Evolutionary conservation across 2,113 vertebrate species (phyloP).

Genomic region (Pygoscelis antarcticus): DNA sequence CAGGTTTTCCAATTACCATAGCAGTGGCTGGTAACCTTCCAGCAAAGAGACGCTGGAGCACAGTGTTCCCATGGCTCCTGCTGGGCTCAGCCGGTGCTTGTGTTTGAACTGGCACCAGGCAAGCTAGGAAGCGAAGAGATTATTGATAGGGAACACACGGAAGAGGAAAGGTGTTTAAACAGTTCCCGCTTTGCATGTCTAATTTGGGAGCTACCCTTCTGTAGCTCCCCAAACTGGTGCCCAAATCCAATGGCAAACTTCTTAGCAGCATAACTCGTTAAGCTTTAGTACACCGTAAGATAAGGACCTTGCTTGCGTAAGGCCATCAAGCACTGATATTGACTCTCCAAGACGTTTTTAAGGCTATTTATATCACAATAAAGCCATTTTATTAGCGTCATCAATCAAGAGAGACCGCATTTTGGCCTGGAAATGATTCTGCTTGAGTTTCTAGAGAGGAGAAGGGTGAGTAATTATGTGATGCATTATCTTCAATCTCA

Average conservation of each 20-base stretch:
- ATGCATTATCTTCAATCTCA: slow-evolving; percentile 75
- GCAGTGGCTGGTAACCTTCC: slow-evolving; percentile 35
- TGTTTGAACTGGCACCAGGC: slow-evolving; percentile 43
- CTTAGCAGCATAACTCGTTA: slow-evolving; percentile 65
- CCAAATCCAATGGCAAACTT: slow-evolving; percentile 66
- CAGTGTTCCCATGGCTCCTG: slow-evolving; percentile 24
- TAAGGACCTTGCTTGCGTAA: slow-evolving; percentile 71
- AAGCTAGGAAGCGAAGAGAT: slow-evolving; percentile 2
- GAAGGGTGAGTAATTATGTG: slow-evolving; percentile 72
- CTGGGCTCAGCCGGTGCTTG: slow-evolving; percentile 24
- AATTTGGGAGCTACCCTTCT: slow-evolving; percentile 22
- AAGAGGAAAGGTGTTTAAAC: slow-evolving; percentile 54
- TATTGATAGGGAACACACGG: slow-evolving; percentile 29
- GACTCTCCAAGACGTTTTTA: slow-evolving; percentile 75
- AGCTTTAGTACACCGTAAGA: slow-evolving; percentile 56
- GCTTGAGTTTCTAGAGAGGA: slow-evolving; percentile 58
- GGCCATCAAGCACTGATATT: slow-evolving; percentile 75
- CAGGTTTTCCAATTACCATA: slow-evolving; percentile 4
- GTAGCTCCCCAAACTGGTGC: slow-evolving; percentile 41
- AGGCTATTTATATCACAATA: slow-evolving; percentile 82
- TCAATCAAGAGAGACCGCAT: slow-evolving; percentile 72
- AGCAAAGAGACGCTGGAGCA: slow-evolving; percentile 6
- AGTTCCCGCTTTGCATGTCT: slow-evolving; percentile 37
- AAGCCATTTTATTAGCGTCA: slow-evolving; percentile 74
- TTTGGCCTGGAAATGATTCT: slow-evolving; percentile 73